Base-by-base conservation (phyloP, 2,797 vertebrate species). In the Cichlasoma orientale region DNA sequence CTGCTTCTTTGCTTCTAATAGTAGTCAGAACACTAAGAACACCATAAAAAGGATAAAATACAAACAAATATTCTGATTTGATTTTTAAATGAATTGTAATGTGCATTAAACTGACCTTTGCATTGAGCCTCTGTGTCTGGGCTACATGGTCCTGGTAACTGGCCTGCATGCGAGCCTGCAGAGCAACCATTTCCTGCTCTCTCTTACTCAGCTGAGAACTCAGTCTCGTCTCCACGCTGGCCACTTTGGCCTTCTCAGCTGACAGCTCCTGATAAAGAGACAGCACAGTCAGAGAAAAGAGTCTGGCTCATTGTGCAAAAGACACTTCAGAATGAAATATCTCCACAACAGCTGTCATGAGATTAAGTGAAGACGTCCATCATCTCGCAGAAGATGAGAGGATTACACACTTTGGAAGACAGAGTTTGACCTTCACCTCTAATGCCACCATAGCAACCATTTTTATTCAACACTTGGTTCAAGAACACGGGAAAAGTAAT, bases 101-200 rank as follows among this genome's bases (percentile, higher is more conserved):
- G 27, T 44, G n/a, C 50, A 55, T 38, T 9, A 27, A 59, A 78
- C 80, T 23, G n/a, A 98, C 98, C 96, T 99, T 98, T 87, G 96
- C 93, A 90, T 98, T 98, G 74, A 97, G 96, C 84, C 94, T 95
- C 86, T 99, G 98, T 1, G 95, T 96, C 91, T 98, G 97, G 0
- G 94, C 95, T 27, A 98, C 41, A 0, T 99, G 97, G 87, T 98
- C 97, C 89, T 96, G 96, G 90, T 98, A 98, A 90, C 96, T 98
- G 89, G 98, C 97, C 92, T 99, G 96, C 98, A 99, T 99, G 27
- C 97, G 97, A 0, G 96, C 96, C 89, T 98, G 96, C 82, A 99
- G 86, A 0, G 97, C 97, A 0, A 93, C 88, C 8, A 97, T 95
- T 87, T 99, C 98, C 82, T 96, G 96, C 74, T 99, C 97, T 0